Conservation (phyloP, 37 sponge, comb jelly and placozoan species). For the Theonella swinhoei region DNA sequence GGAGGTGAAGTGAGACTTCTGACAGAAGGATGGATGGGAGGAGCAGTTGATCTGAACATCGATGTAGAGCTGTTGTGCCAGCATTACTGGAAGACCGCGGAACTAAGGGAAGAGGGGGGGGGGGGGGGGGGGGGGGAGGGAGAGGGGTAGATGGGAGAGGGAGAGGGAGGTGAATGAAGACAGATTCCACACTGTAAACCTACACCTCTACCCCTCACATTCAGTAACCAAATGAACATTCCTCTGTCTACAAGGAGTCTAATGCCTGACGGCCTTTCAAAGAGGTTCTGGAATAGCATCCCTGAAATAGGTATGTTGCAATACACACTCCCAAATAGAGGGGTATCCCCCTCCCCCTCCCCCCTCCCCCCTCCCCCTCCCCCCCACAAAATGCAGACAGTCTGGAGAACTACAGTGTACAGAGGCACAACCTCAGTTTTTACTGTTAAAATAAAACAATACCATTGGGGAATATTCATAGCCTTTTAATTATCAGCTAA, state of each 20-base stretch:
- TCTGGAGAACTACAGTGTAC: background rate
- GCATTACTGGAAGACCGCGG: conserved; percentile 65
- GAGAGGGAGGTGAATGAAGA: background rate
- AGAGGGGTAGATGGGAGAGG: background rate
- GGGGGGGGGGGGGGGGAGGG: conserved; percentile 5
- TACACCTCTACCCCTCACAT: too few relatives aligned
- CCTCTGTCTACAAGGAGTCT: background rate
- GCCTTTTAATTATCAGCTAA: too few relatives aligned
- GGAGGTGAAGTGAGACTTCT: conserved; percentile 18
- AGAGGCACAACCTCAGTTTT: too few relatives aligned
- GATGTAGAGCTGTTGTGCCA: conserved; percentile 67
- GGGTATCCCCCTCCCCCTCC: conserved; percentile 12
- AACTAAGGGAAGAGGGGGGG: conserved; percentile 53
- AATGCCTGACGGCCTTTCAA: background rate
- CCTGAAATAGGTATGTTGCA: too few relatives aligned
- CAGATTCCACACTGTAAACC: too few relatives aligned
- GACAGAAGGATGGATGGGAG: conserved; percentile 28
- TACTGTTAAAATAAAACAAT: too few relatives aligned
- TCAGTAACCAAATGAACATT: background rate
- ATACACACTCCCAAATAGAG: too few relatives aligned
- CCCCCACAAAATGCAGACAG: background rate
- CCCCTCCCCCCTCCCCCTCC: conserved; percentile 14
- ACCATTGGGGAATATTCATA: too few relatives aligned
- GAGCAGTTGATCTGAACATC: conserved; percentile 47
- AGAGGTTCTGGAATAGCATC: too few relatives aligned